Evolutionary conservation across 1,140 invertebrate species (phyloP).

Genomic region (Papilio machaon): DNA sequence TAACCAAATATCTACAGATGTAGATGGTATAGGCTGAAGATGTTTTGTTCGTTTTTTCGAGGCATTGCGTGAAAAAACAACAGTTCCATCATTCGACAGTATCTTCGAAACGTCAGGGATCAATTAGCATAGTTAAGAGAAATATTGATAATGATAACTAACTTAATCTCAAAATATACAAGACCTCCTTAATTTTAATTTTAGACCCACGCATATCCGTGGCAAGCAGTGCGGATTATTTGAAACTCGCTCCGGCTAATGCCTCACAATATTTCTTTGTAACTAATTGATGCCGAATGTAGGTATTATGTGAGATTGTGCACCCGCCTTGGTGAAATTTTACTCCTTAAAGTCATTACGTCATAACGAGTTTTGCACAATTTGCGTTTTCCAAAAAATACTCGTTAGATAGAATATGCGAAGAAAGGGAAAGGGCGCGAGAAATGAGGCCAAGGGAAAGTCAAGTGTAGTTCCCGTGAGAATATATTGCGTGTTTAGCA

Average conservation of each 20-base stretch:
- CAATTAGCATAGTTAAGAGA: background rate
- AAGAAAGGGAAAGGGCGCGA: background rate
- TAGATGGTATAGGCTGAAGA: background rate
- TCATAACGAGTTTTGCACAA: background rate
- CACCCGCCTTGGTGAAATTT: background rate
- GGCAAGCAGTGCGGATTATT: background rate
- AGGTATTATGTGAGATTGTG: background rate
- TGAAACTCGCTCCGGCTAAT: background rate
- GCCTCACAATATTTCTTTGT: background rate
- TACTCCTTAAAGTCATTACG: too few relatives aligned
- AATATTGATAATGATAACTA: background rate
- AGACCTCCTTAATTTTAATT: background rate
- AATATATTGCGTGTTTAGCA: background rate
- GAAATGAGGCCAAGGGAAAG: background rate
- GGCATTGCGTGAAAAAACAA: background rate
- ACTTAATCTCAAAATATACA: background rate
- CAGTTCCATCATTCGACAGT: background rate
- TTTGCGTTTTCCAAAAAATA: background rate
- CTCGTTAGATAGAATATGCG: constrained; percentile 2
- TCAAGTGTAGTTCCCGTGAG: background rate
- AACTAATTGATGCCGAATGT: background rate
- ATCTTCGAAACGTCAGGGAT: background rate
- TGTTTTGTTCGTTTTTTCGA: background rate
- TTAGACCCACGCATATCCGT: background rate
- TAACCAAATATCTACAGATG: background rate